Evolutionary conservation across 2,113 vertebrate species (phyloP).

Genomic region (Capreolus pygargus): DNA sequence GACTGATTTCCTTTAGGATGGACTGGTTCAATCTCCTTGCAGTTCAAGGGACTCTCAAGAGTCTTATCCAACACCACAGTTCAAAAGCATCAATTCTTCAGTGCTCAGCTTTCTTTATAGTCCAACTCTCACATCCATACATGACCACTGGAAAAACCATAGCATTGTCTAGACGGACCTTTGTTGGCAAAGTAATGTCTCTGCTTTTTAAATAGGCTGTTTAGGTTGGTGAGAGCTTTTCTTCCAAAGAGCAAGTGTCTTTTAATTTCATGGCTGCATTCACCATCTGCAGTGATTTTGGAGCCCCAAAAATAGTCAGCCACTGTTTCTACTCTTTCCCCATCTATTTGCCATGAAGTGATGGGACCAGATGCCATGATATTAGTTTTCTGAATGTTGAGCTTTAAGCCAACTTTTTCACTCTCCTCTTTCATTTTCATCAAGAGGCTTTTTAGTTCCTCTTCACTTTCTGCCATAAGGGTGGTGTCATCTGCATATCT

Average conservation of each 20-base stretch:
- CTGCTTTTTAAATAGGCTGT: not conserved
- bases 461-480: not conserved
- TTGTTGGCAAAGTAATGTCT: not conserved
- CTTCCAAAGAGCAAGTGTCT: not conserved
- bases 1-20: not conserved
- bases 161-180: not conserved
- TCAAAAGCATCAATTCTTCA: not conserved
- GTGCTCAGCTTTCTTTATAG: not conserved
- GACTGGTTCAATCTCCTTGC: not conserved
- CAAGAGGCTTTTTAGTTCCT: not conserved
- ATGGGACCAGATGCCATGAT: not conserved
- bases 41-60: not conserved
- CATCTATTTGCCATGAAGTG: not conserved
- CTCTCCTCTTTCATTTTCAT: not conserved
- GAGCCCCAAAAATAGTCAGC: accelerated
- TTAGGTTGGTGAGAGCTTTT: not conserved
- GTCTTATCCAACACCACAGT: not conserved
- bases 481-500: not conserved
- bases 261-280: not conserved
- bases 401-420: not conserved
- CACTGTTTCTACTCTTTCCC: not conserved
- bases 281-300: not conserved
- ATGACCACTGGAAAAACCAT: not conserved
- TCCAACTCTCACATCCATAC: not conserved
- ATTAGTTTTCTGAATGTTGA: not conserved